These are phyloP conservation scores for Peromyscus leucopus DNA, from an alignment of 2,113 vertebrate species.

Conservation along the genomic window DNA sequence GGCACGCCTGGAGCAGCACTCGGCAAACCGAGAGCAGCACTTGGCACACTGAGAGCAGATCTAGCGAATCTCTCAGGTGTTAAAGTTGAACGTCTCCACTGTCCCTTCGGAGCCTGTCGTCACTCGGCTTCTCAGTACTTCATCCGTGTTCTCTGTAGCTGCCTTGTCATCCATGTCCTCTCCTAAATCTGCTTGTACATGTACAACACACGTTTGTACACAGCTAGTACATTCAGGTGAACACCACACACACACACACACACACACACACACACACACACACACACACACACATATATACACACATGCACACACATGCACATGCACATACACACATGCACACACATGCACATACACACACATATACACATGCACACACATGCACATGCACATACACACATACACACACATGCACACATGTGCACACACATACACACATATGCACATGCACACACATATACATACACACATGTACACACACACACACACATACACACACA, in stretches of 20 bases:
- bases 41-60: not conserved
- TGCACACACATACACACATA: not conserved
- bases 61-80: not conserved
- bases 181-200: not conserved
- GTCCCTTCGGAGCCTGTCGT: not conserved
- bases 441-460: not conserved
- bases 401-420: not conserved
- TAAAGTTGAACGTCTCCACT: slow-evolving; percentile 3
- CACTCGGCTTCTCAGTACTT: not conserved
- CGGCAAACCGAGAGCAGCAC: not conserved
- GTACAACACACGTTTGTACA: not conserved
- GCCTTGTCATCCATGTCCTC: not conserved
- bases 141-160: not conserved
- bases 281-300: not conserved
- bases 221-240: not conserved
- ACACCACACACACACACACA: not conserved
- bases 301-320: no score
- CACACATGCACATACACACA: not conserved
- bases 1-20: not conserved
- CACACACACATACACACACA: not conserved
- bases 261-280: no score
- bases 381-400: no score
- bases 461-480: no score
- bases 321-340: no score
- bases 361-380: no score